Evolutionary conservation across 2,888 invertebrate species (phyloP).

Genomic region (Celastrina argiolus): DNA sequence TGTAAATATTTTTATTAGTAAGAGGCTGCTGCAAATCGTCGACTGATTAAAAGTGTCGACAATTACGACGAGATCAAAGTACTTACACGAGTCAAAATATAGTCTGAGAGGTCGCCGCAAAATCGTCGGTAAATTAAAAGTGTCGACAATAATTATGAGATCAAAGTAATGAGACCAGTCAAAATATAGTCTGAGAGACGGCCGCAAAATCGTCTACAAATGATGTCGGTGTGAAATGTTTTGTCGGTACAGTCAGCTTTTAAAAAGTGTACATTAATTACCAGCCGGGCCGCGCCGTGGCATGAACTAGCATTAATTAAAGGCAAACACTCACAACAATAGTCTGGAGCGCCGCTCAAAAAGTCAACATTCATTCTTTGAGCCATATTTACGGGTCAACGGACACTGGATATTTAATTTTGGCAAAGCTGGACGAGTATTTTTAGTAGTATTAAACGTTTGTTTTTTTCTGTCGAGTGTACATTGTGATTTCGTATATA

Average conservation of each 20-base stretch:
- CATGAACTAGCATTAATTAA: slow-evolving; percentile 36
- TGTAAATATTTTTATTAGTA: no score
- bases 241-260: slow-evolving; percentile 28
- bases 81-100: not conserved
- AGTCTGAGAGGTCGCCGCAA: not conserved
- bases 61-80: not conserved
- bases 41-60: no score
- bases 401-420: not conserved
- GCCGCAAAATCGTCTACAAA: slow-evolving; percentile 9
- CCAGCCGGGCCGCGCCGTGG: slow-evolving; percentile 30
- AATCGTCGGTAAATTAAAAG: slow-evolving; percentile 5
- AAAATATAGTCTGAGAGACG: slow-evolving; percentile 16
- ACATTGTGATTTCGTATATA: no score
- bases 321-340: slow-evolving; percentile 34
- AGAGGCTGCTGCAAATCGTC: no score
- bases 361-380: slow-evolving; percentile 28
- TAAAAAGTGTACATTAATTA: slow-evolving; percentile 35
- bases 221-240: slow-evolving; percentile 15
- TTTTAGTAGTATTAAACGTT: not conserved
- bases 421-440: not conserved
- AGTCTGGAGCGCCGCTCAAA: slow-evolving; percentile 21
- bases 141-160: not conserved
- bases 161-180: not conserved
- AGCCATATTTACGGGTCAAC: slow-evolving; percentile 12
- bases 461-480: not conserved